A percentile compares a stretch with the other conserved stretches of the same genome.
phyloP scores from a whole-genome alignment of 1,140 invertebrate genomes.

The Schmidtea mediterranea region DNA sequence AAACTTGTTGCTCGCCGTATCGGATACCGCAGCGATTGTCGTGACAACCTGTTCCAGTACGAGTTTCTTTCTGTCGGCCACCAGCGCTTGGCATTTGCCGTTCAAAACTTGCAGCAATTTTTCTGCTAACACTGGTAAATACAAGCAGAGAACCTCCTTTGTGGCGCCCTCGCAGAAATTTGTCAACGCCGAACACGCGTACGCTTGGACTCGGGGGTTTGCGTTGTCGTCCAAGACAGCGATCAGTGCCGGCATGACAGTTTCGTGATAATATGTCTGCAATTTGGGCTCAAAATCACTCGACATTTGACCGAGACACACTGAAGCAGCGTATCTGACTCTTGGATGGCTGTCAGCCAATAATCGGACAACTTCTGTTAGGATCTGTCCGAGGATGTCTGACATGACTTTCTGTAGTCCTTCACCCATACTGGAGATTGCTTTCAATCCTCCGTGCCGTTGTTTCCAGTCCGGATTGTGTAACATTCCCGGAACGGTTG shows the following conservation, averaged over 20 bases:
- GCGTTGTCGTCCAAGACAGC: conserved; percentile 64
- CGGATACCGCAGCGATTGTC: conserved; percentile 86
- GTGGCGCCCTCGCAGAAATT: conserved; percentile 98
- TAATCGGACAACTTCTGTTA: conserved; percentile 53
- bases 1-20: conserved; percentile 87
- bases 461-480: conserved; percentile 29
- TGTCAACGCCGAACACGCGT: conserved; percentile 59
- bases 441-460: conserved; percentile 83
- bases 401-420: conserved; percentile 96
- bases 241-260: conserved; percentile 63
- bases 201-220: conserved; percentile 55
- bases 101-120: conserved; percentile 68
- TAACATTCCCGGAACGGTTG: conserved; percentile 50
- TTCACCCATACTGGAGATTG: conserved; percentile 84
- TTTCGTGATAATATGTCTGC: conserved; percentile 86
- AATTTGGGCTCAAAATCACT: conserved; percentile 85
- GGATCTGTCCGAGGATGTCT: conserved; percentile 55
- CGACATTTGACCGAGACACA: conserved; percentile 98
- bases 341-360: conserved; percentile 65
- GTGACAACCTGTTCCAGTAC: conserved; percentile 92
- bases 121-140: conserved; percentile 60
- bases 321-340: conserved; percentile 82
- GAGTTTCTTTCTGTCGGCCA: conserved; percentile 70
- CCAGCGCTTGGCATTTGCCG: conserved; percentile 69
- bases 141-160: conserved; percentile 56